Conservation (phyloP, 1,140 invertebrate genomes). For the Argopecten irradians region DNA sequence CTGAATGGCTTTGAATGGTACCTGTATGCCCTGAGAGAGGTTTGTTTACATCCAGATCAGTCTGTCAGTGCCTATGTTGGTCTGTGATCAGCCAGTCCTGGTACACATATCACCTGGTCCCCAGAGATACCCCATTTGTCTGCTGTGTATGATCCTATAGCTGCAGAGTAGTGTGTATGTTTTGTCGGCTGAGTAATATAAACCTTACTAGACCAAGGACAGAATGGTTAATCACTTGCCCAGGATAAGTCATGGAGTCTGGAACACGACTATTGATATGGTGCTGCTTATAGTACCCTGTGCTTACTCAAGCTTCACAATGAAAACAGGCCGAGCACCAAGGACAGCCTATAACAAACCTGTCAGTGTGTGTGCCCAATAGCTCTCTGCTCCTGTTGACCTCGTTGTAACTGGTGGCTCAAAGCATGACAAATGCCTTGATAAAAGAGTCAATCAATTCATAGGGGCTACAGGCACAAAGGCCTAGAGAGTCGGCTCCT, state of each 20-base stretch:
- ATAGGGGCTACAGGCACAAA: neutral
- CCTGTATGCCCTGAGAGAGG: neutral
- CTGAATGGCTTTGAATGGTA: too few species aligned
- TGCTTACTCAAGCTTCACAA: conserved; percentile 21
- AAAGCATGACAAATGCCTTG: neutral
- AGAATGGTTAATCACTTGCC: neutral
- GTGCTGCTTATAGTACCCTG: neutral
- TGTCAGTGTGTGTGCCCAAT: neutral
- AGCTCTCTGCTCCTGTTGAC: neutral
- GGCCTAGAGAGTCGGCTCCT: neutral
- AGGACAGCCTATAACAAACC: neutral
- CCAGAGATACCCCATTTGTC: neutral
- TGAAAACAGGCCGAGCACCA: neutral
- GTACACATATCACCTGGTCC: neutral
- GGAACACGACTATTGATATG: neutral
- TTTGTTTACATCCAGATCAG: neutral
- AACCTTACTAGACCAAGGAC: neutral
- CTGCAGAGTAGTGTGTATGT: too few species aligned
- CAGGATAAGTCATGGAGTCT: neutral
- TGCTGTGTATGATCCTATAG: neutral
- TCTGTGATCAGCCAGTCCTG: neutral
- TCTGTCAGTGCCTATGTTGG: neutral
- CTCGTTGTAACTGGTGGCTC: conserved; percentile 5
- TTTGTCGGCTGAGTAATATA: neutral
- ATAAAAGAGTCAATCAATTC: conserved; percentile 18